phyloP scores from a whole-genome alignment of 2,797 vertebrate genomes.

The Danio kyathit region DNA sequence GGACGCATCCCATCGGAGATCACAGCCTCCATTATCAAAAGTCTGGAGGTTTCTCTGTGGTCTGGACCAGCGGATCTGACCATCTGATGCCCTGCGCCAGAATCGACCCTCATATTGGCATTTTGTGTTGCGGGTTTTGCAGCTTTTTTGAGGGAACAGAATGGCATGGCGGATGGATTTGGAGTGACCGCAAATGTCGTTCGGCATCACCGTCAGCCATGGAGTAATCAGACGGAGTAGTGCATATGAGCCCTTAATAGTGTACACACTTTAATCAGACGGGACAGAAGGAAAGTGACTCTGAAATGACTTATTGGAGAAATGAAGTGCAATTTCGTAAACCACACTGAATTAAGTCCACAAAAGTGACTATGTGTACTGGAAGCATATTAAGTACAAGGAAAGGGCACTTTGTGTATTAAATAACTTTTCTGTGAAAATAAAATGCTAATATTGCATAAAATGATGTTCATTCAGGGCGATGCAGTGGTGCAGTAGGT shows the following conservation, averaged over 20 bases:
- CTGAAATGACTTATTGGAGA: not conserved
- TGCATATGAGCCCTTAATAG: not conserved
- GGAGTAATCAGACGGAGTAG: slow-evolving; percentile 46
- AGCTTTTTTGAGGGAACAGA: slow-evolving; percentile 68
- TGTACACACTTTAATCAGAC: slow-evolving; percentile 1
- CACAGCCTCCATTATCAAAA: slow-evolving; percentile 71
- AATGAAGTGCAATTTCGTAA: too few species aligned
- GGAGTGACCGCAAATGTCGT: slow-evolving; percentile 66
- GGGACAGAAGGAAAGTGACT: not conserved
- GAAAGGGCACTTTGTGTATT: too few species aligned
- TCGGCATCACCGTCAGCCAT: slow-evolving; percentile 78
- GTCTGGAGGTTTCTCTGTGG: slow-evolving; percentile 78
- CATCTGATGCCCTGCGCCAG: slow-evolving; percentile 65
- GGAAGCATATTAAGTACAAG: too few species aligned
- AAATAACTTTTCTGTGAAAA: too few species aligned
- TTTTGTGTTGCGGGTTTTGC: slow-evolving; percentile 84
- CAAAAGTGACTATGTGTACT: too few species aligned
- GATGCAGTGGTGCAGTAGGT: too few species aligned
- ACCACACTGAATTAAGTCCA: too few species aligned
- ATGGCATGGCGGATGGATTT: slow-evolving; percentile 70
- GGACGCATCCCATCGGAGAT: slow-evolving; percentile 73
- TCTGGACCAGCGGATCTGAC: slow-evolving; percentile 69
- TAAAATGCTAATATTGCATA: too few species aligned
- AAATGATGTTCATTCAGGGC: too few species aligned
- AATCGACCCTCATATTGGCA: slow-evolving; percentile 90